Conservation (phyloP, 92 coral and sea anemone species). For the Montipora capitata region DNA sequence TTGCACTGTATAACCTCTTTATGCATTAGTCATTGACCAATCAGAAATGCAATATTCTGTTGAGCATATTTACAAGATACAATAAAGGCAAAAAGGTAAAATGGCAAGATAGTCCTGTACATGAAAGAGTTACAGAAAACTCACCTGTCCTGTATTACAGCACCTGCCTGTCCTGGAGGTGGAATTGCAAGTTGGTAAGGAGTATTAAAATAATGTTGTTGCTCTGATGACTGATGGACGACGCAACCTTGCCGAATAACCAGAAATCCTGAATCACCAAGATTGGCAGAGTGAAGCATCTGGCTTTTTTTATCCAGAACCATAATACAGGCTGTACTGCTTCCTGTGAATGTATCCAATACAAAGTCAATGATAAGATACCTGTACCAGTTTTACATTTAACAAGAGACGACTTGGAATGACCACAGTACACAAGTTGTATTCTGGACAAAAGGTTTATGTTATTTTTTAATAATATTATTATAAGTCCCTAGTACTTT, state of each 20-base stretch:
- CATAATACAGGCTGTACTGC: slow-evolving; percentile 95
- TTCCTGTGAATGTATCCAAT: slow-evolving; percentile 63
- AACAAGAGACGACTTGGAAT: too few relatives aligned
- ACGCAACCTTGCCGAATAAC: slow-evolving; percentile 89
- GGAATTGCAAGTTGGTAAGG: slow-evolving; percentile 98
- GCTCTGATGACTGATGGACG: slow-evolving; percentile 94
- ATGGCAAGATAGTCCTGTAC: too few relatives aligned
- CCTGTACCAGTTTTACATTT: too few relatives aligned
- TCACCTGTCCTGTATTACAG: slow-evolving; percentile 96
- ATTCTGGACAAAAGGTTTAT: too few relatives aligned
- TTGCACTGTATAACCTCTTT: too few relatives aligned
- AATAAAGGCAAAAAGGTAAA: too few relatives aligned
- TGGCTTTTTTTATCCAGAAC: slow-evolving; percentile 94
- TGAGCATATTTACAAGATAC: too few relatives aligned
- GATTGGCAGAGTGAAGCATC: slow-evolving; percentile 90
- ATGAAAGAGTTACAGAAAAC: not conserved
- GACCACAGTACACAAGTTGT: too few relatives aligned
- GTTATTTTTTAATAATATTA: too few relatives aligned
- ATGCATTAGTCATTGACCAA: too few relatives aligned
- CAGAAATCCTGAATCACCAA: slow-evolving; percentile 97
- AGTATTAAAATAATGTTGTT: slow-evolving; percentile 97
- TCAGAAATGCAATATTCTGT: too few relatives aligned
- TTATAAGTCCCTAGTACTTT: too few relatives aligned
- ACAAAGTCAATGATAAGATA: not conserved
- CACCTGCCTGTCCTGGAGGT: slow-evolving; percentile 97